Percentiles rank a stretch among this genome's conserved stretches.
Conservation (phyloP, 2,797 vertebrate genomes). For the Epinephelus malabaricus region DNA sequence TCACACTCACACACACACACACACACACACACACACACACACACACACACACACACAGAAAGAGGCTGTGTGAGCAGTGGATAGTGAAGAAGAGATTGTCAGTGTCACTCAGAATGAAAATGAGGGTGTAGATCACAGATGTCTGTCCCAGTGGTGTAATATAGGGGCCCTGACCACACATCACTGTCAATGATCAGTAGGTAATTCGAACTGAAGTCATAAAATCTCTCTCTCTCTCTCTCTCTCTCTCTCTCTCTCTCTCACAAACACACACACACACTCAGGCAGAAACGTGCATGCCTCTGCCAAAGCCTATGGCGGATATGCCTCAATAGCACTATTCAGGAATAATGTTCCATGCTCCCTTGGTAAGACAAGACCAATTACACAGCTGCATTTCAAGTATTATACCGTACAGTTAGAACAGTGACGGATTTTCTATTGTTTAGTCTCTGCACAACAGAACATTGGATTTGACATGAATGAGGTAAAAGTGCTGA, state of each 20-base stretch:
- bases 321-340: neutral
- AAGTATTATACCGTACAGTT: neutral
- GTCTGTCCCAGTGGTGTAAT: constrained; percentile 57
- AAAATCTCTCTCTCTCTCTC: constrained; percentile 21
- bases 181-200: constrained; percentile 71
- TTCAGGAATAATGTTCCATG: constrained; percentile 8
- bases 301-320: neutral
- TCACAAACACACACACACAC: neutral
- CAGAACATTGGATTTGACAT: constrained; percentile 16
- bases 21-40: constrained; percentile 12
- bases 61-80: constrained; percentile 24
- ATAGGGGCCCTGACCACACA: constrained; percentile 65
- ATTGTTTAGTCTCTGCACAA: neutral
- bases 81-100: constrained; percentile 53
- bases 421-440: neutral
- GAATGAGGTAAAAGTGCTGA: constrained; percentile 6
- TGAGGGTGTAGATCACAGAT: constrained; percentile 73
- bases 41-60: neutral
- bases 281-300: neutral
- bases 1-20: constrained; percentile 3
- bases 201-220: constrained; percentile 58
- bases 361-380: neutral
- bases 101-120: constrained; percentile 72
- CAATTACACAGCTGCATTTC: constrained; percentile 23
- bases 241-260: neutral